Base-by-base conservation (phyloP, 2,797 vertebrate genomes). In the Chromis chromis region DNA sequence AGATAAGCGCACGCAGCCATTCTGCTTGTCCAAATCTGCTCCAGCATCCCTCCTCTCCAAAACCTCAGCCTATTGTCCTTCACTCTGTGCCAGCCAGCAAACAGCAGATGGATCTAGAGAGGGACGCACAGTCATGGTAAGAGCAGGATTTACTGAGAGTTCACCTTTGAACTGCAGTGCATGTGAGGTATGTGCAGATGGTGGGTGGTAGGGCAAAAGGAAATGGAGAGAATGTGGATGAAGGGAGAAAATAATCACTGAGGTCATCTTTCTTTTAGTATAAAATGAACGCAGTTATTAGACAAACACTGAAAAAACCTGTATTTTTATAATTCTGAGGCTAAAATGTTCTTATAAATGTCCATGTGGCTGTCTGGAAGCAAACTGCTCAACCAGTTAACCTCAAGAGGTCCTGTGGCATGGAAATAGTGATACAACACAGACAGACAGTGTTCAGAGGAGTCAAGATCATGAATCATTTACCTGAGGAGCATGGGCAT, bases 391-490 rank as follows among this genome's bases (percentile, higher is more conserved):
- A 44, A 16, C 25, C 28, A 14, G 52, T 52, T 60, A 44, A 67
- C 48, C 52, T 75, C 48, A 22, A 36, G 57, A 21, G 6, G 10
- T 48, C 65, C 61, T 66, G 36, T 54, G 61, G 42, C 53, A 71
- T 58, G 78, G 79, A 81, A 82, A 83, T 49, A 79, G 53, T 78
- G 70, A 87, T 67, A 81, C 79, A 55, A 69, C 59, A 86, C 40
- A 76, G 78, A 82, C 70, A 58, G 50, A 69, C 46, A 50, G 66
- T 70, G 79, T 65, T 85, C 74, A 83, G 56, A 70, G 56, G 83
- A 84, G 80, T 82, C 61, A 54, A 55, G 67, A 53, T 82, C 55
- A 90, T 82, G 48, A 89, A 88, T 87, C 70, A 88, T 88, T 89
- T 63, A 91, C 72, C 85, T 84, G 67, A 87, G 82, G 84, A 86